A percentile compares a stretch with the other conserved stretches of the same genome.
Conservation (phyloP, 2,888 invertebrate species). For the Polia nebulosa region DNA sequence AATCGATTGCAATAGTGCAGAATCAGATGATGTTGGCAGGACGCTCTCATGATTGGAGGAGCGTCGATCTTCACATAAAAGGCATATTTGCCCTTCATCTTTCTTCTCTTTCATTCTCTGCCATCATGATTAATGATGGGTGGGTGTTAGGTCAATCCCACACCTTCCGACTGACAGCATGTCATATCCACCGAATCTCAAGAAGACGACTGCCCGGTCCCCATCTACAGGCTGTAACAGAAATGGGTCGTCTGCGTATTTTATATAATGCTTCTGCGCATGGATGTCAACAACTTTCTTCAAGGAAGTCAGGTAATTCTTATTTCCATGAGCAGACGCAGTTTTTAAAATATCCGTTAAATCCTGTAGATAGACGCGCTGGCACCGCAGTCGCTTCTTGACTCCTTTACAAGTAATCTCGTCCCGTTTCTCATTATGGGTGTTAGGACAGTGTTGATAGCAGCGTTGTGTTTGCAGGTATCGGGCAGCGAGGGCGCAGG, state of each 20-base stretch:
- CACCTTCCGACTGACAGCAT: not conserved
- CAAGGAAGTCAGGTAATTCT: too few species aligned
- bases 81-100: too few species aligned
- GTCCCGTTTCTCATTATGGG: not conserved
- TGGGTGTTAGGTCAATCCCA: not conserved
- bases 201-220: too few species aligned
- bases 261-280: too few species aligned
- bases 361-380: not conserved
- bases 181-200: not conserved
- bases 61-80: too few species aligned
- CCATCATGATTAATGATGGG: not conserved
- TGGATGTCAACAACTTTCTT: too few species aligned
- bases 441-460: not conserved
- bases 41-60: not conserved
- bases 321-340: too few species aligned
- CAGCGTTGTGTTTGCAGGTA: slow-evolving; percentile 56
- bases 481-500: slow-evolving; percentile 86
- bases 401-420: not conserved
- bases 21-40: not conserved
- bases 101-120: not conserved
- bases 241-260: too few species aligned
- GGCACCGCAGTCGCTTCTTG: not conserved
- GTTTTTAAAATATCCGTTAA: not conserved
- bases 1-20: not conserved
- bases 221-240: too few species aligned